Conservation (phyloP, 2,888 invertebrate species). For the Hyalella azteca region DNA sequence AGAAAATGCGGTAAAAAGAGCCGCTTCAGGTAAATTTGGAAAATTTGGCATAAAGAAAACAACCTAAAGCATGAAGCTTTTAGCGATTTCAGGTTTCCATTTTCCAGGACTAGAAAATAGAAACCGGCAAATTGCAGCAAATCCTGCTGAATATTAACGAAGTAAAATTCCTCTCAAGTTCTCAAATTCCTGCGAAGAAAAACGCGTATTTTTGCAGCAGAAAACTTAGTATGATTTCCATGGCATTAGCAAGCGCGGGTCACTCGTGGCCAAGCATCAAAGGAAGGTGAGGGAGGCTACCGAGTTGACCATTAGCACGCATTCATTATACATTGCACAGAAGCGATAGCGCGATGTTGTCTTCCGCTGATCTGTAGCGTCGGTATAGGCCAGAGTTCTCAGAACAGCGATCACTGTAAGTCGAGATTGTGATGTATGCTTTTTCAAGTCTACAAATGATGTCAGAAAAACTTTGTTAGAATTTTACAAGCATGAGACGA, state of each 20-base stretch:
- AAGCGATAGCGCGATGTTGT: too few species aligned
- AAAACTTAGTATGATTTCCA: conserved; percentile 31
- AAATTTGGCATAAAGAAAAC: too few species aligned
- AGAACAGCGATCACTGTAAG: too few species aligned
- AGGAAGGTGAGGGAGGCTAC: neutral
- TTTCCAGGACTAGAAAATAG: neutral
- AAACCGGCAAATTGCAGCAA: neutral
- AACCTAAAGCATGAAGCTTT: too few species aligned
- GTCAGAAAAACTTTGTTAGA: too few species aligned
- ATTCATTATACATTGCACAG: conserved; percentile 23
- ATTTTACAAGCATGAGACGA: too few species aligned
- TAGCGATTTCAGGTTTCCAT: neutral
- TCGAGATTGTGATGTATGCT: too few species aligned
- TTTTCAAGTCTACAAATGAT: too few species aligned
- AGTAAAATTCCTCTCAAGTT: conserved; percentile 3
- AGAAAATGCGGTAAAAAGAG: too few species aligned
- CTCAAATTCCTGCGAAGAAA: conserved; percentile 26
- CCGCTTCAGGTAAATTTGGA: too few species aligned
- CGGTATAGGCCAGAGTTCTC: too few species aligned
- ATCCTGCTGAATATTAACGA: conserved; percentile 28
- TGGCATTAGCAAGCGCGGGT: conserved; percentile 24
- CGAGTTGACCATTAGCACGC: conserved; percentile 16
- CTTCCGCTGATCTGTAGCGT: too few species aligned
- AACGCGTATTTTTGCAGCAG: neutral
- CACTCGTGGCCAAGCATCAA: neutral